phyloP scores from a whole-genome alignment of 2,797 vertebrate species.

The Periophthalmus magnuspinnatus region DNA sequence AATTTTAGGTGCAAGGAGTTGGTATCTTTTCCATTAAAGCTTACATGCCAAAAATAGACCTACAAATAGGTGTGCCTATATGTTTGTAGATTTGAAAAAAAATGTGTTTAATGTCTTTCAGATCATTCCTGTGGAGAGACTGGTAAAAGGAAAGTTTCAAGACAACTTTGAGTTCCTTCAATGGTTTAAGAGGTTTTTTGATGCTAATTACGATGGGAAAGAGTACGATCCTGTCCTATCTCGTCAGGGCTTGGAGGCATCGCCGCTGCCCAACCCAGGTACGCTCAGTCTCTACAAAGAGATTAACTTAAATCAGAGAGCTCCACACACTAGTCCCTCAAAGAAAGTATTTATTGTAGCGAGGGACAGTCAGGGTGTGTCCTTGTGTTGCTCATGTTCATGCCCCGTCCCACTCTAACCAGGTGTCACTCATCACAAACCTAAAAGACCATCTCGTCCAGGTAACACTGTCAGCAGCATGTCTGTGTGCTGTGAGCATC shows the following conservation, averaged over 20 bases:
- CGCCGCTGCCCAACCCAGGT: slow-evolving; percentile 83
- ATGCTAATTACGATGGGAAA: slow-evolving; percentile 96
- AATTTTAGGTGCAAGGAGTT: neutral
- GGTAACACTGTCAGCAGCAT: slow-evolving; percentile 76
- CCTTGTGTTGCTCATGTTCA: slow-evolving; percentile 42
- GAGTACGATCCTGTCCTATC: slow-evolving; percentile 91
- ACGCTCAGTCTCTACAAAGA: neutral
- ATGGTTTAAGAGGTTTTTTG: slow-evolving; percentile 98
- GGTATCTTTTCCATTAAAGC: no score
- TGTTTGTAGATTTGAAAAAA: neutral
- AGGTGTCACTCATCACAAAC: slow-evolving; percentile 88
- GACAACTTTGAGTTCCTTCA: slow-evolving; percentile 99
- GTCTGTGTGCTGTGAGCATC: slow-evolving; percentile 28
- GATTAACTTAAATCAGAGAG: neutral
- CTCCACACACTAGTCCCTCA: neutral
- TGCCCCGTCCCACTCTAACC: slow-evolving; percentile 60
- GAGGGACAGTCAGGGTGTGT: neutral
- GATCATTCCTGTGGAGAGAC: slow-evolving; percentile 93
- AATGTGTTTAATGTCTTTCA: slow-evolving; percentile 43
- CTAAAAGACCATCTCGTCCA: slow-evolving; percentile 85
- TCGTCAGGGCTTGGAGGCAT: slow-evolving; percentile 88
- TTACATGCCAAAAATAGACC: no score
- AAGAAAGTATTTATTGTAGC: neutral
- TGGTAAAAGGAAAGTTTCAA: slow-evolving; percentile 97
- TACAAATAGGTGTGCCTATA: neutral